Conservation (phyloP, 1,140 invertebrate species). For the Argopecten irradians region DNA sequence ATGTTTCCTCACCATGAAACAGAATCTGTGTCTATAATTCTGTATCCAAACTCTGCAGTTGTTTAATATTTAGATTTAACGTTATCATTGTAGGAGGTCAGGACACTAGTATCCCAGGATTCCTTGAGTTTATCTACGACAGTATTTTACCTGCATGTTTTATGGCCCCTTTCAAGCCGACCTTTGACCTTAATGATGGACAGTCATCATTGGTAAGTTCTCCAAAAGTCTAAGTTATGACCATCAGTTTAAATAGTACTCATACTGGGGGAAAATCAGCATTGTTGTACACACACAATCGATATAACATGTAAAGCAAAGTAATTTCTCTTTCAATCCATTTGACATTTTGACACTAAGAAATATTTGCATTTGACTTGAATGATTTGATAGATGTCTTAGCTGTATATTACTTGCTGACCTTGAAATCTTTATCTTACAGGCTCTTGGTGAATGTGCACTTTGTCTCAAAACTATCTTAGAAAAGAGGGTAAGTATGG, state of each 20-base stretch:
- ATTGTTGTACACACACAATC: background rate
- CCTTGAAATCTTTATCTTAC: background rate
- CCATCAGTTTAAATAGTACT: background rate
- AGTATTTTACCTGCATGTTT: constrained; percentile 81
- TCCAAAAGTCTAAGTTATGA: background rate
- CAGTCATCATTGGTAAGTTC: constrained; percentile 77
- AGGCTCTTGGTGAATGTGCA: constrained; percentile 77
- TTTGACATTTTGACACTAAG: too few relatives aligned
- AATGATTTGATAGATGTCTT: background rate
- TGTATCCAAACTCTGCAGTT: background rate
- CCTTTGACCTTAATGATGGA: constrained; percentile 80
- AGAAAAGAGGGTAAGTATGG: constrained; percentile 76
- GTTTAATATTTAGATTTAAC: background rate
- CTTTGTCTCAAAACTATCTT: constrained; percentile 76
- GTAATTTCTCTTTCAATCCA: too few relatives aligned
- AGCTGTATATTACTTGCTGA: background rate
- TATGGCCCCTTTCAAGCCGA: constrained; percentile 79
- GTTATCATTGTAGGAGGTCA: constrained; percentile 66
- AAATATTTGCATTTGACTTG: background rate
- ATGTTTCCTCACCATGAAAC: background rate
- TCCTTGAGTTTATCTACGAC: constrained; percentile 80
- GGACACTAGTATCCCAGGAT: constrained; percentile 73
- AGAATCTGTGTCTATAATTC: constrained; percentile 28
- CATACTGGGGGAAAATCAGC: background rate
- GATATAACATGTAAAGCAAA: background rate